Evolutionary conservation across 64 coral and sea anemone genomes (phyloP).

Genomic region (Porites lutea): DNA sequence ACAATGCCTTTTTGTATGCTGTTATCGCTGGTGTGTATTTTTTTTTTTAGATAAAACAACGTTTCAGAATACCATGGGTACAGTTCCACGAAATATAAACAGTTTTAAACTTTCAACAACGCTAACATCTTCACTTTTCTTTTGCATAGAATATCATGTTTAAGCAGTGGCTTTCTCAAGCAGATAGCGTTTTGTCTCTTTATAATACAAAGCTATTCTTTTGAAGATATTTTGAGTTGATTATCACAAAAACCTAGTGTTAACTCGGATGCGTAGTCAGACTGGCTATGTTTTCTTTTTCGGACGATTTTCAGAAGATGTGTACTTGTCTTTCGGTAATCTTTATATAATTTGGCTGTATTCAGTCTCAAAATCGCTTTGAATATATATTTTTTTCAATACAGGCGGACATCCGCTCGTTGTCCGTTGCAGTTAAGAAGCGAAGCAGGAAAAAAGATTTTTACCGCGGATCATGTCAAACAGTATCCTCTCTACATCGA

Average conservation of each 20-base stretch:
- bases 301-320: too few relatives aligned
- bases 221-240: neutral
- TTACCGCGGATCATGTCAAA: neutral
- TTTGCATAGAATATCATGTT: conserved; percentile 7
- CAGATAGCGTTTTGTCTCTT: neutral
- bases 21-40: neutral
- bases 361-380: neutral
- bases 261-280: too few relatives aligned
- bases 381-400: neutral
- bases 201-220: neutral
- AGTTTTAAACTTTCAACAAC: too few relatives aligned
- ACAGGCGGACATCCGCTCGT: neutral
- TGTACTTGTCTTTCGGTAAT: neutral
- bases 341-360: neutral
- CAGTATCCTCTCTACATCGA: neutral
- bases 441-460: neutral
- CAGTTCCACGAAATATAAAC: neutral
- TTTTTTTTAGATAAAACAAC: neutral
- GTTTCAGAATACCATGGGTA: neutral
- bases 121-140: neutral
- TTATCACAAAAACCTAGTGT: too few relatives aligned
- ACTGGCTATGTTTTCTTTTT: too few relatives aligned
- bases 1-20: neutral
- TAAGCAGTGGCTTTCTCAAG: neutral
- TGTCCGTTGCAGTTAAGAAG: neutral